Evolutionary conservation across 2,113 vertebrate genomes (phyloP), one percentile per base, ranked within the genome.

Genomic region (Anseranas semipalmata): DNA sequence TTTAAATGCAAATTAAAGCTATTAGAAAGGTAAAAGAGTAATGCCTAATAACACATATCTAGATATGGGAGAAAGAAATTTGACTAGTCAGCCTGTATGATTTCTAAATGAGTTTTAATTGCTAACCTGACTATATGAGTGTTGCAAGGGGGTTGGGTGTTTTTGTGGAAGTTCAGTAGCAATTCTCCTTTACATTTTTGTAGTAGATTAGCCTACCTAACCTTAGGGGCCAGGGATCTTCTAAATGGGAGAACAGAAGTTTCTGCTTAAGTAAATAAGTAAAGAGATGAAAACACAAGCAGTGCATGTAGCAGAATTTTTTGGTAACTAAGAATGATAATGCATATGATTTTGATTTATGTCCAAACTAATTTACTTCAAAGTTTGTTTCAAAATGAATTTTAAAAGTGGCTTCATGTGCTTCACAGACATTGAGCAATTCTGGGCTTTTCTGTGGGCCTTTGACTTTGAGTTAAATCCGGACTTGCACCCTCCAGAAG

Each of bases 401-500:
- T 60, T 60, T 76, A 48, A 46, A 20, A 60, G 17, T 46, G 37
- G 67, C 52, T n/a, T 25, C 19, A 37, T 50, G 15, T 33, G 60
- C 32, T 95, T 46, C 66, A 91, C 94, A 99, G 99, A 98, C 92
- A 96, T 99, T 80, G 96, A 98, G 88, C 94, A 95, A 80, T 96
- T 98, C 81, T 99, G 99, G 99, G 95, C 96, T 85, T 96, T 98
- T 72, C 94, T 96, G 4, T 99, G 99, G 99, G 97, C 96, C 14
- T 96, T 78, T 91, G 96, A 98, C 96, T 98, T 99, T 70, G 91
- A 97, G 75, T 97, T 98, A 77, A 99, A 98, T 96, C 50, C 91
- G 78, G 98, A 99, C 41, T 98, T 99, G 87, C 98, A 98, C 91
- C 98, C 99, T 84, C 99, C 99, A 39, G 97, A 96, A 83, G 98